Evolutionary conservation across 1,140 invertebrate species (phyloP).

Genomic region (Neodiprion pinetum): DNA sequence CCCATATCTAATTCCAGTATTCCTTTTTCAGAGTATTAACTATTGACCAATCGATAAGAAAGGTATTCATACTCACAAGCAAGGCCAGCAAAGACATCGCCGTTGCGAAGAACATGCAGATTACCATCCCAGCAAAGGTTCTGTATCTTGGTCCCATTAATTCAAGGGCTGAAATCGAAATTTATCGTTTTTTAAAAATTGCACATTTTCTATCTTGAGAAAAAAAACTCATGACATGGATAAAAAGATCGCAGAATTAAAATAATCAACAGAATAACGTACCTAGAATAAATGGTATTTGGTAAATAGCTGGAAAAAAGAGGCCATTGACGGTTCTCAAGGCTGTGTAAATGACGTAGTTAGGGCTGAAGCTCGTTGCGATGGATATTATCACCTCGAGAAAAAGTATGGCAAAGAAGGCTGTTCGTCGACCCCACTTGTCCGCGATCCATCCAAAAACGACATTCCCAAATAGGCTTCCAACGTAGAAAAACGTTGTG

Average conservation of each 20-base stretch:
- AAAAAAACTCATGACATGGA: too few species aligned
- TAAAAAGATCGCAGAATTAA: background rate
- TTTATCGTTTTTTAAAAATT: background rate
- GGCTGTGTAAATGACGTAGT: conserved; percentile 70
- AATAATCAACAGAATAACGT: conserved; percentile 12
- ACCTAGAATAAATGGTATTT: conserved; percentile 75
- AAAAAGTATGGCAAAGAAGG: conserved; percentile 73
- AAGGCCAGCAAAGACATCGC: conserved; percentile 72
- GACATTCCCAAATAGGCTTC: conserved; percentile 73
- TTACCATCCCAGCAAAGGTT: conserved; percentile 72
- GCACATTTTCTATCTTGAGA: too few species aligned
- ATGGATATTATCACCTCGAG: conserved; percentile 74
- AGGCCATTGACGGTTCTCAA: conserved; percentile 72
- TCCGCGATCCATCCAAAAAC: conserved; percentile 77
- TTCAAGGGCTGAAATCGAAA: conserved; percentile 62
- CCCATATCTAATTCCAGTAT: too few species aligned
- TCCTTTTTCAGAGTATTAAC: background rate
- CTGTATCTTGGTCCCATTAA: conserved; percentile 73
- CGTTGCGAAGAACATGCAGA: conserved; percentile 72
- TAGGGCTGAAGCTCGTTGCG: conserved; percentile 71
- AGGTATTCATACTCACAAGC: conserved; percentile 54
- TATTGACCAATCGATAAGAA: conserved; percentile 4
- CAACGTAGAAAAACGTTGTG: conserved; percentile 73
- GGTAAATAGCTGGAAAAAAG: conserved; percentile 76
- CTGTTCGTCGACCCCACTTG: conserved; percentile 73